These are phyloP conservation scores for Netelia fuscicornis DNA, from an alignment of 2,888 invertebrate species.

Conservation along the genomic window DNA sequence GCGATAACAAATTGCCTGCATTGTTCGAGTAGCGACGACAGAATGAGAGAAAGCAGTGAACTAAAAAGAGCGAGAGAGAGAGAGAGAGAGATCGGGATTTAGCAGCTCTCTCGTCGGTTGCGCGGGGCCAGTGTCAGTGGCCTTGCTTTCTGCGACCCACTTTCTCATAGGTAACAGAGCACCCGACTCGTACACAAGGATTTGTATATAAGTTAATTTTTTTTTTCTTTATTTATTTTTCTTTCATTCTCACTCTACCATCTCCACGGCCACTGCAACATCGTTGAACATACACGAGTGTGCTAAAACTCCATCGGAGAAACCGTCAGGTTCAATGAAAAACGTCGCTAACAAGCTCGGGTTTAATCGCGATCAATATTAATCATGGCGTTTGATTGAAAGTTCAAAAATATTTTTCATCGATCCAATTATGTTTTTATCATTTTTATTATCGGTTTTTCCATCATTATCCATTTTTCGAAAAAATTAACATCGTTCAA, in stretches of 20 bases:
- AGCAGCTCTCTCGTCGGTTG: slow-evolving; percentile 69
- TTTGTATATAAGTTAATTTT: slow-evolving; percentile 28
- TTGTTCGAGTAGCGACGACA: slow-evolving; percentile 61
- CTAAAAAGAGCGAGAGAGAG: slow-evolving; percentile 55
- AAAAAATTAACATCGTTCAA: not conserved
- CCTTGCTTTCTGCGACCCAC: slow-evolving; percentile 85
- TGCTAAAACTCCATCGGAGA: slow-evolving; percentile 19
- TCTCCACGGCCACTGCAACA: slow-evolving; percentile 30
- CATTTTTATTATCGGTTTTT: not conserved
- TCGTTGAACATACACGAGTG: not conserved
- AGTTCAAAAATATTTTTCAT: not conserved
- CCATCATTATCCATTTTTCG: not conserved
- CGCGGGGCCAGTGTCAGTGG: slow-evolving; percentile 82
- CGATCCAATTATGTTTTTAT: not conserved
- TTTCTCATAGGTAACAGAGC: slow-evolving; percentile 77
- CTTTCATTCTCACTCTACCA: slow-evolving; percentile 11
- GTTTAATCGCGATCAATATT: slow-evolving; percentile 16
- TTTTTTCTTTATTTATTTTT: slow-evolving; percentile 3
- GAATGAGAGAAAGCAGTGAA: slow-evolving; percentile 64
- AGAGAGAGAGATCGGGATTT: slow-evolving; percentile 59
- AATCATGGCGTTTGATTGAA: not conserved
- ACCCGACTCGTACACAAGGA: slow-evolving; percentile 53
- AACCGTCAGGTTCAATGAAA: slow-evolving; percentile 10
- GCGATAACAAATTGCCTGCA: slow-evolving; percentile 54
- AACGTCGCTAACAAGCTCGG: slow-evolving; percentile 25